Base-by-base conservation (phyloP, 2,113 vertebrate species). In the Maccullochella peelii region DNA sequence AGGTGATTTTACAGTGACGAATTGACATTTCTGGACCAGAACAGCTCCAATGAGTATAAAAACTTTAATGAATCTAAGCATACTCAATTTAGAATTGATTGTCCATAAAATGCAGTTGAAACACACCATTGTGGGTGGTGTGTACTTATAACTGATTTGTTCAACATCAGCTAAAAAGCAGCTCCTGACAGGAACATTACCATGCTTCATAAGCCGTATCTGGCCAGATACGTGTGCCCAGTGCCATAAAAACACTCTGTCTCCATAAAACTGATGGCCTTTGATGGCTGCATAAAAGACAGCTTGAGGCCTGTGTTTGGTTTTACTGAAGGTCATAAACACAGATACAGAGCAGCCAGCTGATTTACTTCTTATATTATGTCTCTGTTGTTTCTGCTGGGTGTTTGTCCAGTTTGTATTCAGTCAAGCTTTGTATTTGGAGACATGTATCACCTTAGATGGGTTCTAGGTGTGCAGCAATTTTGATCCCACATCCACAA, bases 151-250 rank as follows among this genome's bases (percentile, higher is more conserved):
- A 67, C 14, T 27, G 23, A 65, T 77, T 69, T 63, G 58, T 54
- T 71, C 9, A 18, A 49, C 8, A 55, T 15, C 30, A 27, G 16
- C 23, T 33, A 16, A 44, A 72, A 42, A 21, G 5, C 27, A 27
- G 65, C 49, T 71, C 47, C 30, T 59, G 50, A 59, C 44, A 55
- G 14, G n/a, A 62, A 62, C 57, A 84, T 66, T 50, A 52, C 67
- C 75, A 52, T 73, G 75, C 61, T 54, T 79, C 75, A 84, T 84
- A 58, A 58, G 58, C 20, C 23, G 21, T 4, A 70, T 72, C 15
- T 5, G 20, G 54, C 55, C 52, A 47, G 50, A 33, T 30, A n/a
- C 23, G 61, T 61, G 23, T 52, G 63, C 54, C 36, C 20, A 44
- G 44, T 54, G 47, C 58, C 70, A 80, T 82, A 59, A 67, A 59